phyloP scores from a whole-genome alignment of 2,797 vertebrate genomes.

The Ctenosaura bakeri region DNA sequence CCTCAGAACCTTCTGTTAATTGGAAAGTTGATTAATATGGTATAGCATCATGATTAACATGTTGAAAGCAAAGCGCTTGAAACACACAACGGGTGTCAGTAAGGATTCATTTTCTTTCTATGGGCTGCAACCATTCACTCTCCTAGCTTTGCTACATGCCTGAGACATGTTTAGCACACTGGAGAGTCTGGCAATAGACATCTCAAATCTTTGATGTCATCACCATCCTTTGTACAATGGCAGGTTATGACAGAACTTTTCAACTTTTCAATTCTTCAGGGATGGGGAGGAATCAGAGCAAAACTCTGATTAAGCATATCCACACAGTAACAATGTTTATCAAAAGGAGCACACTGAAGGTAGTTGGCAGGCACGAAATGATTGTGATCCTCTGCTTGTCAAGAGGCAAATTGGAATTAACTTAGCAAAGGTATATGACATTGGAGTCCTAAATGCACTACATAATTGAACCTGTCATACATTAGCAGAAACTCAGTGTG shows the following conservation, averaged over 20 bases:
- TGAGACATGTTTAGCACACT: background rate
- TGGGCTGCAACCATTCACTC: background rate
- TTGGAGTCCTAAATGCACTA: no score
- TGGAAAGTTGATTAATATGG: no score
- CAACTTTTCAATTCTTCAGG: background rate
- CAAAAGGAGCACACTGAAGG: constrained; percentile 24
- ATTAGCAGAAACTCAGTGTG: no score
- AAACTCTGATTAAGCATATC: background rate
- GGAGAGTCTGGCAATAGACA: accelerated
- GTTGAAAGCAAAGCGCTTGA: background rate
- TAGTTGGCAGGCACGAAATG: background rate
- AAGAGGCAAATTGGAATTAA: background rate
- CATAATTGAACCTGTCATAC: no score
- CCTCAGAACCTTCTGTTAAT: no score
- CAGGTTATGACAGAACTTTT: background rate
- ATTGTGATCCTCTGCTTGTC: background rate
- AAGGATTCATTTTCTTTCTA: background rate
- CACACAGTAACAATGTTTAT: background rate
- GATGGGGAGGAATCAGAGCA: background rate
- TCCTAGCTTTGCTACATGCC: background rate
- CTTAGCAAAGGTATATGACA: background rate
- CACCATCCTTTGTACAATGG: background rate
- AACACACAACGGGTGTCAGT: accelerated
- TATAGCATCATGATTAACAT: no score
- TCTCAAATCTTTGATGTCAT: background rate